Evolutionary conservation across 1,140 invertebrate species (phyloP).

Genomic region (Drosophila oshimai): DNA sequence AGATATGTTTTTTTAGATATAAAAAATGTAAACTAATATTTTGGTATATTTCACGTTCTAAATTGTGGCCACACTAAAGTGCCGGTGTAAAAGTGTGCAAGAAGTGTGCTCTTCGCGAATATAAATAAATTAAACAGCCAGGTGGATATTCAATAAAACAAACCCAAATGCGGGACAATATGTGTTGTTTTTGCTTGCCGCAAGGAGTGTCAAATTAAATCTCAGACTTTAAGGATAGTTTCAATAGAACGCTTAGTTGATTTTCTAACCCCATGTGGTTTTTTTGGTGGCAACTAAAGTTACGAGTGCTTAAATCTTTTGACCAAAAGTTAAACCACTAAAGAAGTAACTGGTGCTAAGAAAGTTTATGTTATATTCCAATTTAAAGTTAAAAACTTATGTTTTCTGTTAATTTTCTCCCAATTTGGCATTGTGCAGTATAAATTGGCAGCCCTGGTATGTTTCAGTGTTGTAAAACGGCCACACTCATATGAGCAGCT

Average conservation of each 20-base stretch:
- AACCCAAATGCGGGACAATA: conserved; percentile 1
- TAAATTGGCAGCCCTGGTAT: conserved; percentile 1
- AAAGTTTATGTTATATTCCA: not conserved
- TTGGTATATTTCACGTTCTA: not conserved
- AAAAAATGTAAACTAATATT: too few relatives aligned
- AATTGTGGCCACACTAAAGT: conserved; percentile 4
- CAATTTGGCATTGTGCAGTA: not conserved
- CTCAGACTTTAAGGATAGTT: too few relatives aligned
- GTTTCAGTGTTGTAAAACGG: conserved; percentile 25
- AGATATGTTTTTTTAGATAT: too few relatives aligned
- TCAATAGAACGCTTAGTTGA: not conserved
- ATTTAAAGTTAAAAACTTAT: not conserved
- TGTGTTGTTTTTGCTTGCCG: not conserved
- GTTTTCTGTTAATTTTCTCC: not conserved
- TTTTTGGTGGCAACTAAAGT: conserved; percentile 6
- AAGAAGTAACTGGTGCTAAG: too few relatives aligned
- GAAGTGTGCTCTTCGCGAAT: conserved; percentile 34
- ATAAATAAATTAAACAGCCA: conserved; percentile 17
- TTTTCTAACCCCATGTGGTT: conserved; percentile 13
- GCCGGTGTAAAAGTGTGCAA: conserved; percentile 30
- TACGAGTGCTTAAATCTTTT: not conserved
- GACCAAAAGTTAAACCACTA: not conserved
- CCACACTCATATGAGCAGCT: conserved; percentile 44
- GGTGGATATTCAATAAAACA: conserved; percentile 29
- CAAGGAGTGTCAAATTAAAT: not conserved